Conservation (phyloP, 2,113 vertebrate genomes). For the Pteruthius melanotis region DNA sequence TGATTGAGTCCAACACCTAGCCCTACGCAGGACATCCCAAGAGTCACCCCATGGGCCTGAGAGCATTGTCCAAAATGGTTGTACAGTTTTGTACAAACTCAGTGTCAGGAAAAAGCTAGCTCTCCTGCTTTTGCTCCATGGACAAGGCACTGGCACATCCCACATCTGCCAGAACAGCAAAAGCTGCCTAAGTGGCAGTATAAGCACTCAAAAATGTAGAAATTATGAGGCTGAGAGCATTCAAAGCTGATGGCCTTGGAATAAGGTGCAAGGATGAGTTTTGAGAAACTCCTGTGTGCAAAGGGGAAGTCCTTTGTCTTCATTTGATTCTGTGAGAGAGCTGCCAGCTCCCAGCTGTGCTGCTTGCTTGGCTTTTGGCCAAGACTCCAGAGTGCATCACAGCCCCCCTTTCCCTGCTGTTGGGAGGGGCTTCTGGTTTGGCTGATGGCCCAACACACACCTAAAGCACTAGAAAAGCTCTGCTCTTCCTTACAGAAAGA, state of each 20-base stretch:
- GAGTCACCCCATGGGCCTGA: not conserved
- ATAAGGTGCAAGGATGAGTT: not conserved
- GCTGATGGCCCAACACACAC: not conserved
- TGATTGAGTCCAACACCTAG: not conserved
- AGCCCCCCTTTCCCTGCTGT: not conserved
- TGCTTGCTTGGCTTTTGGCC: not conserved
- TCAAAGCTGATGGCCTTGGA: not conserved
- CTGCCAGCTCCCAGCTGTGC: not conserved
- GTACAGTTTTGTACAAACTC: not conserved
- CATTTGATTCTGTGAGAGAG: not conserved
- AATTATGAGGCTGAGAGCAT: not conserved
- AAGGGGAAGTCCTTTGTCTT: not conserved
- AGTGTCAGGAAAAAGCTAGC: not conserved
- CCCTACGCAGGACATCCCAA: not conserved
- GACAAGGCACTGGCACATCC: not conserved
- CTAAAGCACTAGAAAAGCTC: not conserved
- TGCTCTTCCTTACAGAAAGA: not conserved
- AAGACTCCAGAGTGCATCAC: accelerated
- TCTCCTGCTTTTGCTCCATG: not conserved
- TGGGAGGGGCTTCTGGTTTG: not conserved
- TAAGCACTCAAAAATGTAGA: not conserved
- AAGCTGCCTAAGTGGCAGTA: not conserved
- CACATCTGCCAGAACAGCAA: not conserved
- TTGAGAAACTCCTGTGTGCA: not conserved
- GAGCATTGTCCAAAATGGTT: not conserved